Conservation (phyloP, 2,888 invertebrate species). For the Caenorhabditis afra region DNA sequence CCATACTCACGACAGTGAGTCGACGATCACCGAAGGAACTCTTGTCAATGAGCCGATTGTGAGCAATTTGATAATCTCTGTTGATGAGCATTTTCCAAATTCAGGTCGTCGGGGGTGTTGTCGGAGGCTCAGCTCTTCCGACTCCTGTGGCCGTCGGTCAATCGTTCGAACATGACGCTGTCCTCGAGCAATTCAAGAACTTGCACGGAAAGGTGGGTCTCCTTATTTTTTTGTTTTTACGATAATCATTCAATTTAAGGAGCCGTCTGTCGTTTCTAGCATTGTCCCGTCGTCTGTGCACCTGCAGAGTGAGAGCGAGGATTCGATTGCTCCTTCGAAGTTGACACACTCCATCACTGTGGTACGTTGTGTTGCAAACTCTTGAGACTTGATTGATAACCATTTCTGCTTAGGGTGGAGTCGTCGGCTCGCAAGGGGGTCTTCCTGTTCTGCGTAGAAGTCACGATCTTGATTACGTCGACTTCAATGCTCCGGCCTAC, state of each 20-base stretch:
- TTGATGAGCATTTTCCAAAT: neutral
- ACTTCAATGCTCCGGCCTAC: slow-evolving; percentile 36
- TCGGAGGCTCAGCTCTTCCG: slow-evolving; percentile 22
- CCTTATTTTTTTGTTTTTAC: neutral
- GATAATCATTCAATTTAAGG: slow-evolving; percentile 23
- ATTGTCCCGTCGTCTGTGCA: slow-evolving; percentile 44
- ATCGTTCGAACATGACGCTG: slow-evolving; percentile 58
- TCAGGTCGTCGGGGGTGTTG: slow-evolving; percentile 38
- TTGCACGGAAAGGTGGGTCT: slow-evolving; percentile 47
- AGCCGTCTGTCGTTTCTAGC: slow-evolving; percentile 48
- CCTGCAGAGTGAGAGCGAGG: slow-evolving; percentile 58
- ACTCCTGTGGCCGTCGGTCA: slow-evolving; percentile 58
- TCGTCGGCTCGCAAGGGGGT: slow-evolving; percentile 34
- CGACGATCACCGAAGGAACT: slow-evolving; percentile 51
- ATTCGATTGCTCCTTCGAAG: slow-evolving; percentile 57
- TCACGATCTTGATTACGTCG: slow-evolving; percentile 33
- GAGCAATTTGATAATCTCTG: neutral
- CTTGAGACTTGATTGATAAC: neutral
- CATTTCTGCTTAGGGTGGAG: slow-evolving; percentile 27
- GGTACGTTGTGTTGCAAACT: slow-evolving; percentile 18
- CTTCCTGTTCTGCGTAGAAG: slow-evolving; percentile 14
- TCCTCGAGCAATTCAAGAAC: slow-evolving; percentile 61
- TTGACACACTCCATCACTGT: slow-evolving; percentile 41
- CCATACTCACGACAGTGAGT: slow-evolving; percentile 55
- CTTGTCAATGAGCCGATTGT: slow-evolving; percentile 53